A percentile compares a stretch with the other conserved stretches of the same genome.
These are phyloP conservation scores for Gopherus evgoodei DNA, from an alignment of 2,113 vertebrate genomes.

Conservation along the genomic window DNA sequence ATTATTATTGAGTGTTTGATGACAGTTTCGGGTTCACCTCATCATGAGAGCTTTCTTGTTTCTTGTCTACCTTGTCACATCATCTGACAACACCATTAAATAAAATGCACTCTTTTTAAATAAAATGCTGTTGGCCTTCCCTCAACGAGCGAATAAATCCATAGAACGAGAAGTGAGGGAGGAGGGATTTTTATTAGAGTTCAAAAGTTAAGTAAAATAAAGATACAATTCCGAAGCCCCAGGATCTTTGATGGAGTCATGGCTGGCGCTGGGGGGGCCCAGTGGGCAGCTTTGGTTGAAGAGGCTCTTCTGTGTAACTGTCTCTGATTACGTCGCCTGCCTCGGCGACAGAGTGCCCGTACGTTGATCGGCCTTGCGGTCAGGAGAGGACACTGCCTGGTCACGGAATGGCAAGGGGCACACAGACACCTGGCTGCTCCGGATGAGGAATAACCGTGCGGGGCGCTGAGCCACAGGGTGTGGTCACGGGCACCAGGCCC, in stretches of 20 bases:
- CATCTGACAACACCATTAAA: not conserved
- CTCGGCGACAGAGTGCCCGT: too few relatives aligned
- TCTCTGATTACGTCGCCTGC: not conserved
- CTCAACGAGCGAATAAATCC: not conserved
- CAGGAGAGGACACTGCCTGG: not conserved
- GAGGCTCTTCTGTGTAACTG: not conserved
- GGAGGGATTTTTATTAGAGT: not conserved
- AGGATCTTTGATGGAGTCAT: not conserved
- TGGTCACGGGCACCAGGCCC: not conserved
- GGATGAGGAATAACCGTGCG: fast-evolving
- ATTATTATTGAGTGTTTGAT: not conserved
- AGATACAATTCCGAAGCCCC: not conserved
- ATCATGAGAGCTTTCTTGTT: not conserved
- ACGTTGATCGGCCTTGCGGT: too few relatives aligned
- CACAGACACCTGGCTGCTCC: too few relatives aligned
- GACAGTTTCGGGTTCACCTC: not conserved
- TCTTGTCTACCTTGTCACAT: not conserved
- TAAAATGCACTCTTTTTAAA: not conserved
- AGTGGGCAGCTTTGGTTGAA: not conserved
- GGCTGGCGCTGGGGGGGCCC: not conserved
- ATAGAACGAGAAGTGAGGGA: not conserved
- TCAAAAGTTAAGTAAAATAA: not conserved
- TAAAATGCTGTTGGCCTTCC: too few relatives aligned
- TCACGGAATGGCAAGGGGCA: too few relatives aligned
- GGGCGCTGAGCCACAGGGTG: too few relatives aligned